These are phyloP conservation scores for Cheirogaleus medius DNA, from an alignment of 2,113 vertebrate species.

Conservation along the genomic window DNA sequence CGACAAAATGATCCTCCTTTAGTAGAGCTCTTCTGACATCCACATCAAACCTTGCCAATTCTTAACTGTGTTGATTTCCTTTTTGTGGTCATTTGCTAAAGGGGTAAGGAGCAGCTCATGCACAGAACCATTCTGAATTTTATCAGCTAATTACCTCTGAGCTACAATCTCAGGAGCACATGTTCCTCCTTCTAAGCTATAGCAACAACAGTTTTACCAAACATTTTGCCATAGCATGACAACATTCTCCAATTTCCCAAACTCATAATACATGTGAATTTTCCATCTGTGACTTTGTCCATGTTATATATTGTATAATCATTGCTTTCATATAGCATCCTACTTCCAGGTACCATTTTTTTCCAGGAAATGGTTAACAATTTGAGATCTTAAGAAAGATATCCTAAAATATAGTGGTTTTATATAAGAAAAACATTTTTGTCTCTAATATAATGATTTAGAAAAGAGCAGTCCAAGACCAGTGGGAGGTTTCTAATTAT, in stretches of 20 bases:
- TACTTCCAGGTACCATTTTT: not conserved
- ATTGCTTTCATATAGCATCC: not conserved
- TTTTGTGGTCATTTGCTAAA: not conserved
- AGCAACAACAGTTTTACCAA: not conserved
- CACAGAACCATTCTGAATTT: not conserved
- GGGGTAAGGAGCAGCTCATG: not conserved
- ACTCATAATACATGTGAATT: slow-evolving; percentile 16
- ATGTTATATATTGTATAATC: not conserved
- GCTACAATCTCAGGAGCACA: not conserved
- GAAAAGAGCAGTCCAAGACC: not conserved
- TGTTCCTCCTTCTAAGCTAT: not conserved
- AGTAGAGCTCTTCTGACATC: not conserved
- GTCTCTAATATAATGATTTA: not conserved
- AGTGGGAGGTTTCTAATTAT: not conserved
- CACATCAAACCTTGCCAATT: not conserved
- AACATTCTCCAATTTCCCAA: not conserved
- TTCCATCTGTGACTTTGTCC: not conserved
- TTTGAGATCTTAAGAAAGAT: not conserved
- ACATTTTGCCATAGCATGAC: not conserved
- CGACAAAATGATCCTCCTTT: not conserved
- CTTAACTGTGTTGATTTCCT: not conserved
- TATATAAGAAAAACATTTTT: not conserved
- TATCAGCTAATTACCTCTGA: not conserved
- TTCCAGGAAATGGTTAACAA: not conserved
- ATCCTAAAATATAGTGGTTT: not conserved